Evolutionary conservation across 1,140 invertebrate genomes (phyloP).

Genomic region (Brachionus rotundiformis): DNA sequence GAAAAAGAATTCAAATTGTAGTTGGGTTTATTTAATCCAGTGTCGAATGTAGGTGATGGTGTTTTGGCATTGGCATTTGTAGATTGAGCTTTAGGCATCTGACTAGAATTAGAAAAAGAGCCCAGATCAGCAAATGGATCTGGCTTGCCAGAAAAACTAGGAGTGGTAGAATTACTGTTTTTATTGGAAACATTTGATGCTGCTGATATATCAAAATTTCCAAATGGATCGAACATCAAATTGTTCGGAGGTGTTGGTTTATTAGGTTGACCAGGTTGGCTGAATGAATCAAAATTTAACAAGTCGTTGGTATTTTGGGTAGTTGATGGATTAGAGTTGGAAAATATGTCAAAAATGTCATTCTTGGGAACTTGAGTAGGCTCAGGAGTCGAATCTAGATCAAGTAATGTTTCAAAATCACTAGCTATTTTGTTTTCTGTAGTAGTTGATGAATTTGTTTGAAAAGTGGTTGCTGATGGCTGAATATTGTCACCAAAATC

Average conservation of each 20-base stretch:
- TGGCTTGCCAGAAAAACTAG: neutral
- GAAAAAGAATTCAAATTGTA: conserved; percentile 16
- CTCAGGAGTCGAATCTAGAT: neutral
- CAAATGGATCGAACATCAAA: conserved; percentile 42
- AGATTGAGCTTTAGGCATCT: neutral
- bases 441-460: neutral
- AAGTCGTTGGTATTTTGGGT: neutral
- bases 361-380: neutral
- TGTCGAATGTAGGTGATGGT: conserved; percentile 26
- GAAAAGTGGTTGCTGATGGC: neutral
- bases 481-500: neutral
- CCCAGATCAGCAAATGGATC: conserved; percentile 41
- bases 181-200: neutral
- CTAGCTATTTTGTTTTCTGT: neutral
- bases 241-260: neutral
- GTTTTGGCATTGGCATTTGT: neutral
- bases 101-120: neutral
- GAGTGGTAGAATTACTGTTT: neutral
- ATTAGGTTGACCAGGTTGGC: neutral
- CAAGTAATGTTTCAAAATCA: neutral
- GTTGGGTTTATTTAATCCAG: neutral
- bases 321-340: neutral
- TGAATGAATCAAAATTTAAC: conserved; percentile 18
- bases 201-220: conserved; percentile 27
- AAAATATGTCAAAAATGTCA: conserved; percentile 25